phyloP scores from a whole-genome alignment of 2,888 invertebrate genomes.

The Nomada flava region DNA sequence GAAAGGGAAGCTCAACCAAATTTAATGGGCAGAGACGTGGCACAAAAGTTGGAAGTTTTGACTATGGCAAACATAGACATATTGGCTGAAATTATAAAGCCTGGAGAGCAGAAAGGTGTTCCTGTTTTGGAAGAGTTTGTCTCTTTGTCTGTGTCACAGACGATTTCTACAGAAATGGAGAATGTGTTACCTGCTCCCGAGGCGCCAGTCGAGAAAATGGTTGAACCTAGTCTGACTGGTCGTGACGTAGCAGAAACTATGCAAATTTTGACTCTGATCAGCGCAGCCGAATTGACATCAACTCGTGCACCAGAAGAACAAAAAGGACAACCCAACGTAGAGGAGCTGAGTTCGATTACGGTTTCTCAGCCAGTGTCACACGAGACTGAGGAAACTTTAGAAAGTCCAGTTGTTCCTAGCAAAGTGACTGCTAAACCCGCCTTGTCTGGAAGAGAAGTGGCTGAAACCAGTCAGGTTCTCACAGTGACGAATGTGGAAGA shows the following conservation, averaged over 20 bases:
- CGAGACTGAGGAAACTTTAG: constrained; percentile 70
- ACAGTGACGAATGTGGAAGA: constrained; percentile 67
- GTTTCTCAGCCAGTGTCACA: constrained; percentile 74
- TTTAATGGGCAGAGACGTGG: constrained; percentile 79
- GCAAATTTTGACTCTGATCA: constrained; percentile 73
- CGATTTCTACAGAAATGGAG: constrained; percentile 73
- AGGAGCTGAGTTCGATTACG: constrained; percentile 73
- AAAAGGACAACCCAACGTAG: constrained; percentile 70
- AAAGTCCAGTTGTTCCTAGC: constrained; percentile 53
- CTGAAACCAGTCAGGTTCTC: constrained; percentile 73
- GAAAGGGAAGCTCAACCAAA: constrained; percentile 76
- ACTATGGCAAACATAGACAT: constrained; percentile 74
- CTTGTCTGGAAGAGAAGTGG: constrained; percentile 79
- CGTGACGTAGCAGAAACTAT: constrained; percentile 77
- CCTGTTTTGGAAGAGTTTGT: constrained; percentile 74
- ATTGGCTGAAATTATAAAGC: constrained; percentile 63
- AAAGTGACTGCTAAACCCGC: constrained; percentile 67
- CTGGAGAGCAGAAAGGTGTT: constrained; percentile 71
- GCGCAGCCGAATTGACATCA: constrained; percentile 71
- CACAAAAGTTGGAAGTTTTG: constrained; percentile 81
- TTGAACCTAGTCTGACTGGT: constrained; percentile 77
- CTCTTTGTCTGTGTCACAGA: constrained; percentile 72
- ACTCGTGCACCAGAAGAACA: constrained; percentile 67
- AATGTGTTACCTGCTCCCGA: constrained; percentile 61
- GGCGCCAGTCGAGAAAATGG: constrained; percentile 80